Evolutionary conservation across 2,113 vertebrate genomes (phyloP).

Genomic region (Perca schrenkii): DNA sequence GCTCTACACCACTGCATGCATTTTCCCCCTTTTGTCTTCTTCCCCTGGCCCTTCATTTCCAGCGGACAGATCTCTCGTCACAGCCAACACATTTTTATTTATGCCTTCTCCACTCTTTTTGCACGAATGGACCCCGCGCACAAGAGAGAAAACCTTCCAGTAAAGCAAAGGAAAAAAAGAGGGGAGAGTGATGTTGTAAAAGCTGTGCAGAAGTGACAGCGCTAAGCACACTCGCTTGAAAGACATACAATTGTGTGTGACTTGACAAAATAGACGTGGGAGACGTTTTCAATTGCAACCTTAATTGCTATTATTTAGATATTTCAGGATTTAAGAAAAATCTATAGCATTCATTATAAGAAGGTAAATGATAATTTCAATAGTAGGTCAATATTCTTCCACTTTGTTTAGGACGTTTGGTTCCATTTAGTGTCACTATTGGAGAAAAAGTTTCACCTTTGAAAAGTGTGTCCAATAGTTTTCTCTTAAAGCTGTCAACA

Average conservation of each 20-base stretch:
- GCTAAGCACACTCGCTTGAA: slow-evolving; percentile 77
- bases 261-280: slow-evolving; percentile 70
- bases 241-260: slow-evolving; percentile 73
- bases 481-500: background rate
- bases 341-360: slow-evolving; percentile 17
- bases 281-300: slow-evolving; percentile 60
- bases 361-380: slow-evolving; percentile 16
- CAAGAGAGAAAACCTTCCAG: slow-evolving; percentile 68
- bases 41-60: slow-evolving; percentile 84
- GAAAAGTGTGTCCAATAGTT: background rate
- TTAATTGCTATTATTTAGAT: slow-evolving; percentile 39
- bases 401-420: background rate
- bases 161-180: slow-evolving; percentile 49
- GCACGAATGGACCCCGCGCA: slow-evolving; percentile 71
- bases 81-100: slow-evolving; percentile 80
- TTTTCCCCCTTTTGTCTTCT: slow-evolving; percentile 87
- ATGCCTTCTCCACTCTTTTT: slow-evolving; percentile 67
- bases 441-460: background rate
- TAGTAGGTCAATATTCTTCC: slow-evolving; percentile 13
- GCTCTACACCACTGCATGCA: slow-evolving; percentile 87
- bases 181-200: slow-evolving; percentile 75
- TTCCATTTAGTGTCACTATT: background rate
- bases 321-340: slow-evolving; percentile 19
- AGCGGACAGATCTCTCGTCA: slow-evolving; percentile 83
- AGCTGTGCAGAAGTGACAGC: slow-evolving; percentile 80